Conservation (phyloP, 2,797 vertebrate species). For the Acrossocheilus wenchowensis region DNA sequence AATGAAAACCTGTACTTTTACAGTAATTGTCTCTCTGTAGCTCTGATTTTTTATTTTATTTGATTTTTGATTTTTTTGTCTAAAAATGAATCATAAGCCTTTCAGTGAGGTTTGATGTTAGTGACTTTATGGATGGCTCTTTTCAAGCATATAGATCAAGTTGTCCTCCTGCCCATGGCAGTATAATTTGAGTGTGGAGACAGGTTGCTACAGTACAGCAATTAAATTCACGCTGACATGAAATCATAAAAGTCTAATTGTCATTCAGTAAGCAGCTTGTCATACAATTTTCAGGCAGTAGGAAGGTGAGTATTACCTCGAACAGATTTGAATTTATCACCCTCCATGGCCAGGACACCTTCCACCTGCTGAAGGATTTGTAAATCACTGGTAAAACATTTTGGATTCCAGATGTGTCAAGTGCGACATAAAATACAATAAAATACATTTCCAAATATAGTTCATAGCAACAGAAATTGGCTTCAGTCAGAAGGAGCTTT, state of each 20-base stretch:
- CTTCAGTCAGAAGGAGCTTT: slow-evolving; percentile 30
- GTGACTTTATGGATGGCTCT: slow-evolving; percentile 9
- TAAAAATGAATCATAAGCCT: not conserved
- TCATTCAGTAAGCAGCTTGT: slow-evolving; percentile 43
- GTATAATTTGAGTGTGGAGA: slow-evolving; percentile 21
- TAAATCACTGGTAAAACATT: slow-evolving; percentile 56
- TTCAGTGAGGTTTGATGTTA: not conserved
- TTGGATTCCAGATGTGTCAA: slow-evolving; percentile 56
- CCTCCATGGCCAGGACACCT: slow-evolving; percentile 22
- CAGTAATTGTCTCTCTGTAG: not conserved
- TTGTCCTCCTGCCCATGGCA: not conserved
- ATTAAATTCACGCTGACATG: slow-evolving; percentile 52
- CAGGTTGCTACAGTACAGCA: slow-evolving; percentile 37
- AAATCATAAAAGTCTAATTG: slow-evolving; percentile 47
- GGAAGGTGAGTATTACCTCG: slow-evolving; percentile 48
- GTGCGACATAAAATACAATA: slow-evolving; percentile 44
- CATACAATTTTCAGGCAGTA: slow-evolving; percentile 32
- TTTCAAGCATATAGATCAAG: slow-evolving; percentile 21
- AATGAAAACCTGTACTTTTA: not conserved
- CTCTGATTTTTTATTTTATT: not conserved
- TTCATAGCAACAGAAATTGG: slow-evolving; percentile 46
- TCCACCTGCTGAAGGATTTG: slow-evolving; percentile 51
- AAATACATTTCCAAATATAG: slow-evolving; percentile 47
- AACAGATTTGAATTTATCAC: slow-evolving; percentile 56
- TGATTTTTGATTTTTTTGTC: not conserved